Percentiles rank a stretch among this genome's conserved stretches.
These are phyloP conservation scores for Papilio demoleus DNA, from an alignment of 2,888 invertebrate genomes.

Conservation along the genomic window DNA sequence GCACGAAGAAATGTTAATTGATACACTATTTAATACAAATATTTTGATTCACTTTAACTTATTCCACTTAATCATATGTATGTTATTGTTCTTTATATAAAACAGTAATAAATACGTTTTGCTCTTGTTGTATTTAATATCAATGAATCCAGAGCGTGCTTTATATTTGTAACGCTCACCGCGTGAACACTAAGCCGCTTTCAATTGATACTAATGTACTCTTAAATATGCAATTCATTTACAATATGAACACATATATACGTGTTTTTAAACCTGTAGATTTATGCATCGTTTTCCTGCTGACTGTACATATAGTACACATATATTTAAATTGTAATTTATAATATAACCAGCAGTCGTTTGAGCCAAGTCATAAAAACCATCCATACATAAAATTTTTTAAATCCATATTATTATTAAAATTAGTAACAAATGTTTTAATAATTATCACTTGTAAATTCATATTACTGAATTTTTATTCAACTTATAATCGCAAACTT, in stretches of 20 bases:
- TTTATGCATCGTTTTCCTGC: too few relatives aligned
- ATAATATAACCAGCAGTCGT: too few relatives aligned
- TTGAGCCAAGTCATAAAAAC: too few relatives aligned
- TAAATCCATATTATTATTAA: too few relatives aligned
- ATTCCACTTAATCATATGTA: not conserved
- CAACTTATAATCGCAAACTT: too few relatives aligned
- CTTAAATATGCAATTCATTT: slow-evolving; percentile 23
- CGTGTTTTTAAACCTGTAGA: too few relatives aligned
- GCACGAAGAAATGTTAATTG: not conserved
- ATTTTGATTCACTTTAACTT: slow-evolving; percentile 19
- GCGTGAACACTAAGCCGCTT: slow-evolving; percentile 9
- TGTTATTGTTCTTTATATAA: not conserved
- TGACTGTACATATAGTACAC: not conserved
- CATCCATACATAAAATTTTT: too few relatives aligned
- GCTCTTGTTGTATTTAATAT: slow-evolving; percentile 10
- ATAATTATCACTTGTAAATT: too few relatives aligned
- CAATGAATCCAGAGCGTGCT: not conserved
- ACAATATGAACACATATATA: not conserved
- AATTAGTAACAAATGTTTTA: too few relatives aligned
- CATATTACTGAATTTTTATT: too few relatives aligned
- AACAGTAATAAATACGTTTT: not conserved
- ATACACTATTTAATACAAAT: slow-evolving; percentile 11
- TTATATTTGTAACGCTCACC: slow-evolving; percentile 7
- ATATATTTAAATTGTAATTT: not conserved
- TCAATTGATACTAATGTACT: slow-evolving; percentile 1